Base-by-base conservation (phyloP, 2,113 vertebrate species). In the Macaca nemestrina region DNA sequence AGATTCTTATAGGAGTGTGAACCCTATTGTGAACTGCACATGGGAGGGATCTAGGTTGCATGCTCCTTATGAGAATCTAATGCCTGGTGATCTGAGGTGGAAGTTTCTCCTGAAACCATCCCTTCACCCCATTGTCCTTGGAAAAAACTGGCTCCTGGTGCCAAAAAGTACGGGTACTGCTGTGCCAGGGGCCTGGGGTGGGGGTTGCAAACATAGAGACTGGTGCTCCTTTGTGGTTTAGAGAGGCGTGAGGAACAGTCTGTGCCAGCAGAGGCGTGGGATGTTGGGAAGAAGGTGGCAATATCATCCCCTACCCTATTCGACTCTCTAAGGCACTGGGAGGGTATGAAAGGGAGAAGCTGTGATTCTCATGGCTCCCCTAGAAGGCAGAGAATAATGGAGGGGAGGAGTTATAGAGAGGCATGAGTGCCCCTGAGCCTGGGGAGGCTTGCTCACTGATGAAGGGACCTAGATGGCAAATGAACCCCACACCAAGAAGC, bases 351-450 rank as follows among this genome's bases (percentile, higher is more conserved):
- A 59, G 32, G 86, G 35, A 40, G 73, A 57, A 3, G 23, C 27
- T 67, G 13, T 16, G 25, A 23, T 86, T 64, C 6, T 48, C 0
- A 0, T 12, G 32, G 22, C 4, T 75, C 8, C 20, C 8, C 5
- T n/a, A 5, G 2, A 68, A 6, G 23, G 85, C 22, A 59, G 9
- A 57, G 55, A 79, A 79, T 32, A 72, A 72, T 43, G 72, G 79
- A 50, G 40, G n/a, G 3, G 40, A 48, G 1, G 25, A 43, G 8
- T 52, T 48, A 3, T 2, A 38, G 17, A 27, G 67, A 85, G 9
- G 35, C 2, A 25, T 0, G 0, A 50, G 43, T 79, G 27, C 45
- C n/a, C 40, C 45, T 43, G 3, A 57, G 30, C 11, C 18, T 43
- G 17, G 30, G 40, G 23, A 18, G 5, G 22, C 27, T 55, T 80